A percentile compares a stretch with the other conserved stretches of the same genome.
phyloP scores from a whole-genome alignment of 2,113 vertebrate genomes.

The Lepidothrix coronata region DNA sequence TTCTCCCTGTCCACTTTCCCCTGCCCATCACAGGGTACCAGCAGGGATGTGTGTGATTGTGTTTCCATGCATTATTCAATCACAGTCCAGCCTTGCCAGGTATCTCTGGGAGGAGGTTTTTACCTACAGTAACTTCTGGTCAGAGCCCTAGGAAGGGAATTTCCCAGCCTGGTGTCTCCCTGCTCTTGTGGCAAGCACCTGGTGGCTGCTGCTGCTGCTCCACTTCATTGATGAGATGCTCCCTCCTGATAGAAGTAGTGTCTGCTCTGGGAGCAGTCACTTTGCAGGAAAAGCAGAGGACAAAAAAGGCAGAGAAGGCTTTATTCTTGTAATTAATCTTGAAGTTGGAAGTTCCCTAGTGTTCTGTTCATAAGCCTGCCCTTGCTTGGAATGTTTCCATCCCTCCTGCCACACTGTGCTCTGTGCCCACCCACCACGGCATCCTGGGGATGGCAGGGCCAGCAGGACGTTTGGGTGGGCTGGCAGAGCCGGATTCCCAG shows the following conservation, averaged over 20 bases:
- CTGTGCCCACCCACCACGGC: not conserved
- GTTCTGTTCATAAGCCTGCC: not conserved
- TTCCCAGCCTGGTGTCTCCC: not conserved
- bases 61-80: not conserved
- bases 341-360: too few relatives aligned
- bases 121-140: accelerated
- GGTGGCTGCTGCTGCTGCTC: not conserved
- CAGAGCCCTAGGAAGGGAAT: not conserved
- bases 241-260: not conserved
- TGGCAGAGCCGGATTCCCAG: not conserved
- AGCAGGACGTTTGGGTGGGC: not conserved
- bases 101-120: not conserved
- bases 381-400: accelerated
- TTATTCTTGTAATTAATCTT: too few relatives aligned
- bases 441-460: not conserved
- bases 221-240: accelerated
- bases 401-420: not conserved
- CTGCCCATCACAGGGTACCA: not conserved
- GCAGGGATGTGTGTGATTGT: accelerated
- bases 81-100: not conserved
- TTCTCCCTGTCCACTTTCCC: not conserved
- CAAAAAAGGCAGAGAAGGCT: not conserved
- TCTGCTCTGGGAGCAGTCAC: not conserved
- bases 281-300: not conserved
- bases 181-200: accelerated